These are phyloP conservation scores for Zaprionus africanus DNA, from an alignment of 1,140 invertebrate species.

Conservation along the genomic window DNA sequence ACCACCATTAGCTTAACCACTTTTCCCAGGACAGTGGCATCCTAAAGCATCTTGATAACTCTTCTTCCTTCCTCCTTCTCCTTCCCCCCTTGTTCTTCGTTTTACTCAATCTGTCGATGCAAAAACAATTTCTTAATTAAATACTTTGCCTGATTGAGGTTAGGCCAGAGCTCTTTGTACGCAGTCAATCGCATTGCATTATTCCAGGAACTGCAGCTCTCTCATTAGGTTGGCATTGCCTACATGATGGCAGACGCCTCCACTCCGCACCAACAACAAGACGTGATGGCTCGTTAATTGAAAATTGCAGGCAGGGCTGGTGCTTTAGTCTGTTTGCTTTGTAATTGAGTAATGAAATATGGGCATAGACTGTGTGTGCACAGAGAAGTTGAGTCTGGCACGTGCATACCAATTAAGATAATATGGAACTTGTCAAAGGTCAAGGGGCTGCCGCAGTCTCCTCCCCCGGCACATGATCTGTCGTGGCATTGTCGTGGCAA, in stretches of 20 bases:
- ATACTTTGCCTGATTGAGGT: slow-evolving; percentile 28
- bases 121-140: slow-evolving; percentile 73
- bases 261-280: not conserved
- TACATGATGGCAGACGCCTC: not conserved
- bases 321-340: slow-evolving; percentile 61
- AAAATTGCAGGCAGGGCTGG: slow-evolving; percentile 59
- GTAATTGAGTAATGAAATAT: slow-evolving; percentile 77
- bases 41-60: not conserved
- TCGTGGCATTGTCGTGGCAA: slow-evolving; percentile 15
- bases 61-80: not conserved
- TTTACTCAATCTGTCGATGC: slow-evolving; percentile 11
- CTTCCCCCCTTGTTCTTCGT: not conserved
- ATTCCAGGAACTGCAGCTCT: slow-evolving; percentile 50
- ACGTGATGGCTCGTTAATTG: slow-evolving; percentile 59
- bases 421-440: slow-evolving; percentile 27
- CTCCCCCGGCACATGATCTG: not conserved
- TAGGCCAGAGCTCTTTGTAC: not conserved
- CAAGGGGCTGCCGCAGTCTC: slow-evolving; percentile 15
- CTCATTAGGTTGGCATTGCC: slow-evolving; percentile 34
- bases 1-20: not conserved
- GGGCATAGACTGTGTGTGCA: slow-evolving; percentile 7
- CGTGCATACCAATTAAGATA: slow-evolving; percentile 63
- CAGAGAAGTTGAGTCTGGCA: not conserved
- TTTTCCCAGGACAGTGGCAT: not conserved
- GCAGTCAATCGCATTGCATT: slow-evolving; percentile 43